Conservation (phyloP, 2,888 invertebrate species). For the Xestia xanthographa region DNA sequence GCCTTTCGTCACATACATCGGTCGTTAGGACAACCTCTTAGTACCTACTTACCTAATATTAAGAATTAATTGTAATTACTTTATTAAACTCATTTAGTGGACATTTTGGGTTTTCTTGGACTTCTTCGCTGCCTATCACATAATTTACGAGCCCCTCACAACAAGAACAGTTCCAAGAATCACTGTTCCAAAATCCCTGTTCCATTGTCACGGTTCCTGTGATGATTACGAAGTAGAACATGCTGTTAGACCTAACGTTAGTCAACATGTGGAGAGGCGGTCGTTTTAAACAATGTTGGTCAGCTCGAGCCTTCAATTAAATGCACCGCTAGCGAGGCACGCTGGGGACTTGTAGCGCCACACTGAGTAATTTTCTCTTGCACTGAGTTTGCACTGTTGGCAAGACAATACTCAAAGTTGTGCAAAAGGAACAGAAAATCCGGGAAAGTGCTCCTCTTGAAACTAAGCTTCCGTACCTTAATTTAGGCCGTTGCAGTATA, state of each 20-base stretch:
- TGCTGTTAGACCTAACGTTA: slow-evolving; percentile 26
- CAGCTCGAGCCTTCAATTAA: slow-evolving; percentile 69
- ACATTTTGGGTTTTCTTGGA: neutral
- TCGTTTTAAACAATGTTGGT: slow-evolving; percentile 67
- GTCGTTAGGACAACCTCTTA: slow-evolving; percentile 6
- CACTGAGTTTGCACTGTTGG: slow-evolving; percentile 36
- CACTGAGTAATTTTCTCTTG: slow-evolving; percentile 55
- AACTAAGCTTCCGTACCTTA: neutral
- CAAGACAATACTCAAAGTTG: slow-evolving; percentile 32
- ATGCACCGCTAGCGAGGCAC: slow-evolving; percentile 63
- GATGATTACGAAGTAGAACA: slow-evolving; percentile 36
- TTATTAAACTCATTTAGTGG: neutral
- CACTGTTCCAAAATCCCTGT: neutral
- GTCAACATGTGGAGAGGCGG: slow-evolving; percentile 40
- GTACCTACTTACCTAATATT: neutral
- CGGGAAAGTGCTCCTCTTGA: neutral
- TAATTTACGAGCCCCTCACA: neutral
- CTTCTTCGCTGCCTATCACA: neutral
- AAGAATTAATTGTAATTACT: neutral
- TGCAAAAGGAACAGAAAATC: slow-evolving; percentile 14
- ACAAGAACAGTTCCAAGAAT: neutral
- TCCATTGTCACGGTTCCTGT: slow-evolving; percentile 5
- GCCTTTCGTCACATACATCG: slow-evolving; percentile 8
- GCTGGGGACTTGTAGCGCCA: slow-evolving; percentile 34
- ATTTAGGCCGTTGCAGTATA: neutral